Evolutionary conservation across 2,797 vertebrate genomes (phyloP).

Genomic region (Crocodylus rhombifer): DNA sequence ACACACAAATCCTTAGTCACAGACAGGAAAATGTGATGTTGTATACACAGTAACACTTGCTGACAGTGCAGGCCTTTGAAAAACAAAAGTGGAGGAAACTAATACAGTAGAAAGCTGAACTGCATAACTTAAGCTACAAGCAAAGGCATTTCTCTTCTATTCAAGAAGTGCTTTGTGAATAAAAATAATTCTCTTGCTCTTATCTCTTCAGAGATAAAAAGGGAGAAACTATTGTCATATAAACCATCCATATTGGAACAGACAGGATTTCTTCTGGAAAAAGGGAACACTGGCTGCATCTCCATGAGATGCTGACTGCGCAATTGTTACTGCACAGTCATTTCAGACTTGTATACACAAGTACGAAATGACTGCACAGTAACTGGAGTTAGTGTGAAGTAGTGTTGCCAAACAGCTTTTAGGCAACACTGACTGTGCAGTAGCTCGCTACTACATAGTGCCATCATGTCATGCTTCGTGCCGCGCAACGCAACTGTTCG

Average conservation of each 20-base stretch:
- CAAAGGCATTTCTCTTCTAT: constrained; percentile 52
- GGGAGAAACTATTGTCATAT: neutral
- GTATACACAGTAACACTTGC: constrained; percentile 67
- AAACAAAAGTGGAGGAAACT: constrained; percentile 70
- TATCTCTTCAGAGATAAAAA: constrained; percentile 38
- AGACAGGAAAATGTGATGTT: constrained; percentile 63
- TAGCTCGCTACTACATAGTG: too few relatives aligned
- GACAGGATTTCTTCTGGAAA: constrained; percentile 32
- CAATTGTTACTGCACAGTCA: too few relatives aligned
- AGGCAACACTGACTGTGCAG: too few relatives aligned
- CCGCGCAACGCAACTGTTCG: too few relatives aligned
- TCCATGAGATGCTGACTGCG: too few relatives aligned
- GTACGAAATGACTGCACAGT: too few relatives aligned
- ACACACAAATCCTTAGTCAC: constrained; percentile 69
- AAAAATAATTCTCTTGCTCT: constrained; percentile 47
- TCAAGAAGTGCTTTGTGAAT: constrained; percentile 68
- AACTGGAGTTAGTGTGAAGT: too few relatives aligned
- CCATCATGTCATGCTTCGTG: too few relatives aligned
- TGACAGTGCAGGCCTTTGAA: constrained; percentile 68
- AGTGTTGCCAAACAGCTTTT: too few relatives aligned
- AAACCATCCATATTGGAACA: constrained; percentile 3
- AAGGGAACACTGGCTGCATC: neutral
- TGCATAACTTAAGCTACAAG: constrained; percentile 59
- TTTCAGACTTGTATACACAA: too few relatives aligned
- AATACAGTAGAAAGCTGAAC: constrained; percentile 59